Evolutionary conservation across 2,888 invertebrate species (phyloP).

Genomic region (Harmothoe impar): DNA sequence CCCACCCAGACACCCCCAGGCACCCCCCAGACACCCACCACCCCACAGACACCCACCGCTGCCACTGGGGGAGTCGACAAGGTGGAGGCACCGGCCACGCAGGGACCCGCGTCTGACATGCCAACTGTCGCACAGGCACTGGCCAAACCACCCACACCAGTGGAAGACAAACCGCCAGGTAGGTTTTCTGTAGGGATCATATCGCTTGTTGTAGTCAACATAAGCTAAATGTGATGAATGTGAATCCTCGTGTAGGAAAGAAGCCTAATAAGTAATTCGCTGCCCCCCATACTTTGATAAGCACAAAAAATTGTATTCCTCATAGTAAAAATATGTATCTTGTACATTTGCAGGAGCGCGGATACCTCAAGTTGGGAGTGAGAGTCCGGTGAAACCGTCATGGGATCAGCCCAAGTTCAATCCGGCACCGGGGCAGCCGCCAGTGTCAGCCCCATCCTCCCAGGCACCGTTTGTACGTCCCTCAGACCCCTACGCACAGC

Average conservation of each 20-base stretch:
- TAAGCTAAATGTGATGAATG: too few relatives aligned
- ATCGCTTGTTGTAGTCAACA: too few relatives aligned
- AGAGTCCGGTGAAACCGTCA: background rate
- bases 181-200: background rate
- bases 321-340: background rate
- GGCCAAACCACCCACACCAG: conserved; percentile 20
- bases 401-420: conserved; percentile 32
- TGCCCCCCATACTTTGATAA: too few relatives aligned
- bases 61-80: background rate
- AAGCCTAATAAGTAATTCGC: too few relatives aligned
- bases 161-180: conserved; percentile 28
- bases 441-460: background rate
- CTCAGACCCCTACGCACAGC: conserved; percentile 75
- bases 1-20: background rate
- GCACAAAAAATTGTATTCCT: background rate
- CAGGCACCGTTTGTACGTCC: conserved; percentile 42
- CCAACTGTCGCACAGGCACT: conserved; percentile 58
- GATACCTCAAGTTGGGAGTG: background rate
- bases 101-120: conserved; percentile 40
- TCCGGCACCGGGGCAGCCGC: conserved; percentile 67
- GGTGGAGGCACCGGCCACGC: background rate
- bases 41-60: conserved; percentile 27
- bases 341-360: background rate
- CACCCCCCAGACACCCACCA: conserved; percentile 26
- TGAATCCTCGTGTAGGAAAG: too few relatives aligned